phyloP scores from a whole-genome alignment of 2,888 invertebrate species.

The Andrena marginata region DNA sequence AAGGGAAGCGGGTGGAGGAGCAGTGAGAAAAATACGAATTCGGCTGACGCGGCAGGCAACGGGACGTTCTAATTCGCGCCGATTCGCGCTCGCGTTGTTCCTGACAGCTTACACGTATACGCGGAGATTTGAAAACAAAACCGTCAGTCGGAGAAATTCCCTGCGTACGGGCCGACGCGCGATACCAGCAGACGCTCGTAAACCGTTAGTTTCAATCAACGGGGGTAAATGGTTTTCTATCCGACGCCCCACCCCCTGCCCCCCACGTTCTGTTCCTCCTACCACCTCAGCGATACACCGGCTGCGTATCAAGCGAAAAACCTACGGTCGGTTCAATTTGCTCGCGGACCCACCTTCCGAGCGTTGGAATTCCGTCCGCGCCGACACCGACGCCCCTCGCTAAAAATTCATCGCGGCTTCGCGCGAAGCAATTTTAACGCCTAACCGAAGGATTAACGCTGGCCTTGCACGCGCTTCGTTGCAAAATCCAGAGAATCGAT shows the following conservation, averaged over 20 bases:
- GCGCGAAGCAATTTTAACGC: neutral
- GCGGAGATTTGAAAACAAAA: constrained; percentile 69
- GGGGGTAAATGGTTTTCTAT: constrained; percentile 62
- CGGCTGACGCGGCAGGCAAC: constrained; percentile 38
- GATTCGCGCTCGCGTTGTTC: constrained; percentile 61
- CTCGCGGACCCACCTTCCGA: constrained; percentile 15
- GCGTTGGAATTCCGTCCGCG: constrained; percentile 10
- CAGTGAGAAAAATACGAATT: constrained; percentile 33
- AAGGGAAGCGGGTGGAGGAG: neutral
- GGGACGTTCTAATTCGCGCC: constrained; percentile 68
- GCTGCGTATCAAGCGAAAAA: constrained; percentile 49
- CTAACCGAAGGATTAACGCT: neutral
- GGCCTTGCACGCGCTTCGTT: neutral
- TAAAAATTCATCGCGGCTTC: constrained; percentile 32
- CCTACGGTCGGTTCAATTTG: constrained; percentile 38
- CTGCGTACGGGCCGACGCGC: constrained; percentile 46
- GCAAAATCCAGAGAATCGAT: neutral
- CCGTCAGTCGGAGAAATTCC: constrained; percentile 62
- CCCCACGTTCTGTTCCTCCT: constrained; percentile 21
- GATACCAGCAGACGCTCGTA: constrained; percentile 67
- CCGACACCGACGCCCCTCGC: neutral
- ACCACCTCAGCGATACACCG: constrained; percentile 27
- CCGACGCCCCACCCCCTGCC: constrained; percentile 5
- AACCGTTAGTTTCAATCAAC: constrained; percentile 67
- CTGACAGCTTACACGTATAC: constrained; percentile 69